phyloP scores from a whole-genome alignment of 2,113 vertebrate species.

The Sprattus sprattus region DNA sequence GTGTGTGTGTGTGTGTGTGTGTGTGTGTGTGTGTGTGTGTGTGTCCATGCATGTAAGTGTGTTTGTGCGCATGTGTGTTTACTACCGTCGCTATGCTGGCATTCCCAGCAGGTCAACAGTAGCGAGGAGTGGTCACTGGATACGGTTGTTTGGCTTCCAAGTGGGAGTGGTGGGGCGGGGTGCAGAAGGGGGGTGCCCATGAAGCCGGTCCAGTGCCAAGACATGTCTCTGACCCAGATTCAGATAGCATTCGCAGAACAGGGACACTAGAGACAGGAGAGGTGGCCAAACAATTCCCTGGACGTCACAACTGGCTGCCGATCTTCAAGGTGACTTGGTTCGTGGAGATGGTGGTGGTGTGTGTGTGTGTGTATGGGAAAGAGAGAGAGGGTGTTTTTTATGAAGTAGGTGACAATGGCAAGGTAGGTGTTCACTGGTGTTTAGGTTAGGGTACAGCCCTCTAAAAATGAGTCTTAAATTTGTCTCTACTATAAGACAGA shows the following conservation, averaged over 20 bases:
- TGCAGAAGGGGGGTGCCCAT: not conserved
- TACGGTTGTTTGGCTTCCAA: constrained; percentile 42
- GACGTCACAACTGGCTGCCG: too few species aligned
- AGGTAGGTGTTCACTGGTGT: too few species aligned
- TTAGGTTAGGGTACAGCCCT: too few species aligned
- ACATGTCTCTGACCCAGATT: constrained; percentile 34
- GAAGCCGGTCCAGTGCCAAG: constrained; percentile 17
- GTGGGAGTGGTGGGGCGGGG: constrained; percentile 1
- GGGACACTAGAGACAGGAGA: not conserved
- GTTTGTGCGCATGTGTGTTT: not conserved
- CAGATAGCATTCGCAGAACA: constrained; percentile 40
- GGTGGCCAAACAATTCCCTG: too few species aligned
- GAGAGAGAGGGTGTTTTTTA: too few species aligned
- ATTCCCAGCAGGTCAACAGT: not conserved
- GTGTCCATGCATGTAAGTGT: not conserved
- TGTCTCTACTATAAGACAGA: too few species aligned
- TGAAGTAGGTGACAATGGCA: too few species aligned
- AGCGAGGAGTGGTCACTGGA: constrained; percentile 32
- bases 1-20: not conserved
- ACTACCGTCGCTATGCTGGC: not conserved
- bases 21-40: not conserved
- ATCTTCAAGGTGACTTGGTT: too few species aligned
- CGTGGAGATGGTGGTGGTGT: too few species aligned
- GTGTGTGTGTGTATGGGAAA: not conserved
- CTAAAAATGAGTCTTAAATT: too few species aligned